phyloP scores from a whole-genome alignment of 23 tunicate genomes.

The Pegea sp. region DNA sequence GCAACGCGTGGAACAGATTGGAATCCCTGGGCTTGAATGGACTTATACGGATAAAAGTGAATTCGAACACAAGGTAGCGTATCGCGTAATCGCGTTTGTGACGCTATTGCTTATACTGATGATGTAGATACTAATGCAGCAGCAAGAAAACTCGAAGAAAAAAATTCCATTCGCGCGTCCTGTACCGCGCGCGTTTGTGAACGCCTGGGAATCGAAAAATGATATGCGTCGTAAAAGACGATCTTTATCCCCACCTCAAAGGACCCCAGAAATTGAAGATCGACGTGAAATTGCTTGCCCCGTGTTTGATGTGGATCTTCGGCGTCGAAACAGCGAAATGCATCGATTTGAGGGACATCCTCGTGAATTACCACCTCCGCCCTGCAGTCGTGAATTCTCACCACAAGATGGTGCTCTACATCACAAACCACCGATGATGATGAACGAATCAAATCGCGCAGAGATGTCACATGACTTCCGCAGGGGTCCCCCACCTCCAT shows the following conservation, averaged over 20 bases:
- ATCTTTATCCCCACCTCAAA: constrained; percentile 34
- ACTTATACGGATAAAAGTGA: constrained; percentile 75
- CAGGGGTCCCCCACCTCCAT: too few relatives aligned
- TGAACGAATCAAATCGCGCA: too few relatives aligned
- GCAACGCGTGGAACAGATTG: constrained; percentile 32
- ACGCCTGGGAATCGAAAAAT: constrained; percentile 94
- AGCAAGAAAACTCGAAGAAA: constrained; percentile 37
- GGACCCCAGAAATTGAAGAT: too few relatives aligned
- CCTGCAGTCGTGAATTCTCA: too few relatives aligned
- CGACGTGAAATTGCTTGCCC: too few relatives aligned
- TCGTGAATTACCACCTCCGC: too few relatives aligned
- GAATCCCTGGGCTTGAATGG: constrained; percentile 86
- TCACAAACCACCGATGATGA: too few relatives aligned
- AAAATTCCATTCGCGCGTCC: constrained; percentile 81
- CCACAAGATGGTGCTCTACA: too few relatives aligned
- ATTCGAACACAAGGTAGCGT: constrained; percentile 67
- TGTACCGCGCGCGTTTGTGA: constrained; percentile 81
- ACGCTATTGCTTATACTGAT: not conserved
- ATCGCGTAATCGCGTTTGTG: not conserved
- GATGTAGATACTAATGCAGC: constrained; percentile 5
- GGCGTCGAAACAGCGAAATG: too few relatives aligned
- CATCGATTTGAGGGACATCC: too few relatives aligned
- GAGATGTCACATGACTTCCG: too few relatives aligned
- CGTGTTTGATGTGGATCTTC: too few relatives aligned
- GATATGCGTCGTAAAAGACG: constrained; percentile 28